Conservation (phyloP, 2,113 vertebrate genomes). For the Saguinus midas region DNA sequence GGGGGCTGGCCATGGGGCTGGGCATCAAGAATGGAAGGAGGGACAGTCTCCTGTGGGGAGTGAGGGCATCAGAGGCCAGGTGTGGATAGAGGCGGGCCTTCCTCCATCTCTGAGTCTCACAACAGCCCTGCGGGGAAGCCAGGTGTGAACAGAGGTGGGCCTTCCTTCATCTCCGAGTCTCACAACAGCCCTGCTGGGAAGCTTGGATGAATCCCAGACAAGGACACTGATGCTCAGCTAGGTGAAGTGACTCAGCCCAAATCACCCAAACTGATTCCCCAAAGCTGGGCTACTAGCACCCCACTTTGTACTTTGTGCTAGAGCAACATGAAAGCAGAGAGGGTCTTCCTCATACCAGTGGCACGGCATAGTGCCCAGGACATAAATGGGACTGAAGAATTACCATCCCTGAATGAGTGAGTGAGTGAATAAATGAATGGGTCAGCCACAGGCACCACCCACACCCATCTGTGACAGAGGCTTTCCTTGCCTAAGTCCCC, state of each 20-base stretch:
- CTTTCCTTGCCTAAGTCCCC: neutral
- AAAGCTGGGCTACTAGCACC: neutral
- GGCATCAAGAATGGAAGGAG: neutral
- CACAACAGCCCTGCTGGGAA: rapidly evolving
- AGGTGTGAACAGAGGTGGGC: neutral
- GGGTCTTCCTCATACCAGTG: rapidly evolving
- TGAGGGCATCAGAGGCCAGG: neutral
- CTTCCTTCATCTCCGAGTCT: neutral
- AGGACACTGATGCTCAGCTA: neutral
- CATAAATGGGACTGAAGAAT: neutral
- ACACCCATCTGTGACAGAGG: neutral
- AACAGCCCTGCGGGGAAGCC: rapidly evolving
- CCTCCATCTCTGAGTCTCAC: neutral
- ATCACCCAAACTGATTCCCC: no score
- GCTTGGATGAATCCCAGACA: neutral
- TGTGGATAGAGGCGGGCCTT: neutral
- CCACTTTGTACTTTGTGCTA: no score
- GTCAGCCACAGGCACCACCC: rapidly evolving
- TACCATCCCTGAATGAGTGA: rapidly evolving
- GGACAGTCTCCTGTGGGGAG: neutral
- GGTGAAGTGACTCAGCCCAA: neutral
- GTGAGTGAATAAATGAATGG: no score
- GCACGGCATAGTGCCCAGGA: neutral
- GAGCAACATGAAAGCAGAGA: neutral
- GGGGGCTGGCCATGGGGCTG: rapidly evolving